A percentile compares a stretch with the other conserved stretches of the same genome.
Conservation (phyloP, 2,888 invertebrate species). For the Phyllotreta cruciferae region DNA sequence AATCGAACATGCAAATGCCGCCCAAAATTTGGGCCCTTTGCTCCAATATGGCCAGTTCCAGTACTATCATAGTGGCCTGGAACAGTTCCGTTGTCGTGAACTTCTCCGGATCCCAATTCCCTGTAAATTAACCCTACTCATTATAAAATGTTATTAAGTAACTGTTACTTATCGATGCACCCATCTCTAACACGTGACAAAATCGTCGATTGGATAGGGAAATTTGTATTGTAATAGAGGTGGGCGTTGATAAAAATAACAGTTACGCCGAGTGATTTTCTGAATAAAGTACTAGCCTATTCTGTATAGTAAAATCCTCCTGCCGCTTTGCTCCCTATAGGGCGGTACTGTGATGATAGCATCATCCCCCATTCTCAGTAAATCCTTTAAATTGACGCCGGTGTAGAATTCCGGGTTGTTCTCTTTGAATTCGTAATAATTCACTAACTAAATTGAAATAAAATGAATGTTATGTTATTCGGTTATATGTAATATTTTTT, state of each 20-base stretch:
- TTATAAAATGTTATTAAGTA: too few relatives aligned
- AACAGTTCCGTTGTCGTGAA: constrained; percentile 74
- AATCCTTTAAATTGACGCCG: constrained; percentile 70
- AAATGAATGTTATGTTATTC: constrained; percentile 10
- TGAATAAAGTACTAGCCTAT: constrained; percentile 70
- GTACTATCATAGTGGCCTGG: constrained; percentile 71
- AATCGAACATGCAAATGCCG: constrained; percentile 78
- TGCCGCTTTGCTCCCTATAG: constrained; percentile 76
- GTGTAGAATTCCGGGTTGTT: constrained; percentile 73
- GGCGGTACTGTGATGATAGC: constrained; percentile 76
- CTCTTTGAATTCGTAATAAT: constrained; percentile 78
- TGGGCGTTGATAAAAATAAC: neutral
- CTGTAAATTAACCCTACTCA: too few relatives aligned
- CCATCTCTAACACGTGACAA: too few relatives aligned
- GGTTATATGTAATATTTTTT: constrained; percentile 43
- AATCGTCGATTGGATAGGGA: constrained; percentile 4
- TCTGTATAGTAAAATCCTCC: constrained; percentile 75
- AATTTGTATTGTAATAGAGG: neutral
- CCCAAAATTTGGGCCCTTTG: constrained; percentile 78
- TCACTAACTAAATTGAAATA: constrained; percentile 69
- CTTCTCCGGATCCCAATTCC: constrained; percentile 77
- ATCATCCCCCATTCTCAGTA: constrained; percentile 71
- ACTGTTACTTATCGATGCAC: too few relatives aligned
- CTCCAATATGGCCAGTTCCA: constrained; percentile 79
- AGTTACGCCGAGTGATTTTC: too few relatives aligned